Conservation (phyloP, 2,797 vertebrate genomes). For the Syncerus caffer region DNA sequence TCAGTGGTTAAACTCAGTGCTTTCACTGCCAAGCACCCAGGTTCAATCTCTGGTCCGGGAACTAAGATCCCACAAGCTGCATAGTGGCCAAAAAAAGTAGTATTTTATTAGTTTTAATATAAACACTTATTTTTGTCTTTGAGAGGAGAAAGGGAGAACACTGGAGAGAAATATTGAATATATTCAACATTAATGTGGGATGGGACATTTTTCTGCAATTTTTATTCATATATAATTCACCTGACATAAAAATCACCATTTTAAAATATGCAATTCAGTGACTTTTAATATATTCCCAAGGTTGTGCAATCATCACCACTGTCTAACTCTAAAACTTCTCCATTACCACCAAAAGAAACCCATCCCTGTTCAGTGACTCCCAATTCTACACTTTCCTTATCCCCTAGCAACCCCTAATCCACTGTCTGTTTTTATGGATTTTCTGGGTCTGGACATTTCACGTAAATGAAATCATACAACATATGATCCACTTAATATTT, state of each 20-base stretch:
- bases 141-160: background rate
- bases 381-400: background rate
- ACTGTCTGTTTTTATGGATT: background rate
- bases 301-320: background rate
- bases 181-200: background rate
- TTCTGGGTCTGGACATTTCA: background rate
- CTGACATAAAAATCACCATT: background rate
- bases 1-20: background rate
- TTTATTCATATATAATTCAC: background rate
- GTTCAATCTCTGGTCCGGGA: background rate
- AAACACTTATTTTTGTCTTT: background rate
- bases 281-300: background rate
- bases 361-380: background rate
- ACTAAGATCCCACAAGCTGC: background rate
- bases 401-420: background rate
- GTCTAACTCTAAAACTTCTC: conserved; percentile 37
- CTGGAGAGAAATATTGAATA: background rate
- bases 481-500: background rate
- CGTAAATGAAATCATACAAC: background rate
- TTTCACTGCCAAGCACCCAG: background rate
- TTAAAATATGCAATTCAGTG: background rate
- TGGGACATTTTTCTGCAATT: background rate
- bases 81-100: background rate
- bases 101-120: conserved; percentile 23
- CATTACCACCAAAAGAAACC: background rate